These are phyloP conservation scores for Kryptopterus vitreolus DNA, from an alignment of 2,797 vertebrate species.

Conservation along the genomic window DNA sequence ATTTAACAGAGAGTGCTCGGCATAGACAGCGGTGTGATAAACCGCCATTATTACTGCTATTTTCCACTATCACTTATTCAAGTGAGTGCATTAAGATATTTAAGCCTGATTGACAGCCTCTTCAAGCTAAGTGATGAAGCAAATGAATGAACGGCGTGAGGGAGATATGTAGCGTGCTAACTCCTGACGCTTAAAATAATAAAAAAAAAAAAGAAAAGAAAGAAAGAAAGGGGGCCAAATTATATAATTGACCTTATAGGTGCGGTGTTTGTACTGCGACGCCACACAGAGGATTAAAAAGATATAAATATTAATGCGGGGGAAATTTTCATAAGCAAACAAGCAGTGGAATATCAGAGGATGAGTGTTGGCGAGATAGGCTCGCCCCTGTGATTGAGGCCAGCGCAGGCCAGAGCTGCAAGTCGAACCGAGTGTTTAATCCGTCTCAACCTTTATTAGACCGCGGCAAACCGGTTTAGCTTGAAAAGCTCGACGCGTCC, in stretches of 20 bases:
- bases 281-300: slow-evolving; percentile 74
- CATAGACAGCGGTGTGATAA: slow-evolving; percentile 47
- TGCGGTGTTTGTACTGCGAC: slow-evolving; percentile 67
- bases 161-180: slow-evolving; percentile 61
- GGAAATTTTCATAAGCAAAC: slow-evolving; percentile 72
- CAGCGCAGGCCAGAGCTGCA: neutral
- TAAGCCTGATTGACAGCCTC: slow-evolving; percentile 73
- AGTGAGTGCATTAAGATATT: slow-evolving; percentile 64
- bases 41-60: slow-evolving; percentile 52
- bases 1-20: slow-evolving; percentile 38
- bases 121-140: slow-evolving; percentile 64
- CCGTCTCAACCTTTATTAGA: neutral
- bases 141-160: slow-evolving; percentile 69
- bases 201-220: slow-evolving; percentile 69
- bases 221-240: slow-evolving; percentile 59
- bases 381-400: neutral
- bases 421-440: neutral
- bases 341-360: slow-evolving; percentile 73
- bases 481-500: neutral
- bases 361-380: slow-evolving; percentile 56
- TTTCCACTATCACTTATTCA: slow-evolving; percentile 57
- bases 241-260: slow-evolving; percentile 72
- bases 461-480: neutral
- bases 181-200: slow-evolving; percentile 69
- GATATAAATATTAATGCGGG: slow-evolving; percentile 76